Evolutionary conservation across 2,888 invertebrate species (phyloP), one percentile per base, ranked within the genome.

Genomic region (Macaria notata): DNA sequence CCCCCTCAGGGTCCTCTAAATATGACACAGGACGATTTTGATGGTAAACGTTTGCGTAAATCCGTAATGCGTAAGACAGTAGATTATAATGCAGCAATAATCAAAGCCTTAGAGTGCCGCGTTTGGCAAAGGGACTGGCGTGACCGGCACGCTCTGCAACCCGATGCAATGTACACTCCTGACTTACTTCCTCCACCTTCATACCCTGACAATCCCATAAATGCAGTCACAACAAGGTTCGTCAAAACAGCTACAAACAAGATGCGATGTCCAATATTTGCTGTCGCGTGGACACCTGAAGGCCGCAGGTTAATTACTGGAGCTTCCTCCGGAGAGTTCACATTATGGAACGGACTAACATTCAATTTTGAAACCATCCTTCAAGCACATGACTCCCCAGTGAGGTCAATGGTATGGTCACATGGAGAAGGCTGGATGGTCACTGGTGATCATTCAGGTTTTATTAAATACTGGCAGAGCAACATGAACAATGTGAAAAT

Each of bases 401-500:
- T 99, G n/a, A 93, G 99, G 66, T 98, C 99, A 54, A 99, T 99
- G 99, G 97, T 98, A 47, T 99, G 99, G 99, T 98, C 98, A 53
- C 98, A 99, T 88, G 99, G 98, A 77, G 99, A 99, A 92, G 96
- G 97, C 73, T 99, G 99, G 99, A 98, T 99, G 98, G 97, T 99
- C 61, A 99, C 99, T 0, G 99, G 98, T 30, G 99, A 99, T 91
- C 99, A 99, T 84, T 96, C 96, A 51, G 99, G 99, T 61, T 99
- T 97, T 85, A 98, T 99, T 66, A 99, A 99, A 83, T 99, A 99
- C 92, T 99, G 99, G 99, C 99, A 99, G 93, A 98, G 98, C 73
- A 99, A 99, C 92, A 99, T 99, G 99, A 99, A 99, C 93, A 99
- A 99, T 92, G 99, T 99, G 58, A 99, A 99, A 94, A 99, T 99